These are phyloP conservation scores for Torymus aiolomorphi DNA, from an alignment of 2,888 invertebrate genomes.

Conservation along the genomic window DNA sequence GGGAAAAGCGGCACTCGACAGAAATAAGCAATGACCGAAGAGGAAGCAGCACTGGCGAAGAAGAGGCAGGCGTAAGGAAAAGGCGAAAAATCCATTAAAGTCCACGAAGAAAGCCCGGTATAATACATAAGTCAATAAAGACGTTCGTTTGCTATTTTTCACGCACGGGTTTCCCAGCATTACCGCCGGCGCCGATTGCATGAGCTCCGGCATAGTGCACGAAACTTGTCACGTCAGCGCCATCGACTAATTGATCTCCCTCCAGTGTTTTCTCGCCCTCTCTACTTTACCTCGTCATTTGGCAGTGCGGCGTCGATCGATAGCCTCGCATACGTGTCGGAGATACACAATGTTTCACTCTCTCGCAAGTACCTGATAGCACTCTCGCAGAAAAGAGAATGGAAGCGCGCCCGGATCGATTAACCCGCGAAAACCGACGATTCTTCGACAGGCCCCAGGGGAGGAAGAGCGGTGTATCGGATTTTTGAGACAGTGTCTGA, in stretches of 20 bases:
- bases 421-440: constrained; percentile 23
- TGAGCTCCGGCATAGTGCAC: background rate
- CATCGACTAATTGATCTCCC: constrained; percentile 58
- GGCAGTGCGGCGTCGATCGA: background rate
- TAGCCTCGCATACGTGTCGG: constrained; percentile 3
- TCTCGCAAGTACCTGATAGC: background rate
- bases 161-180: background rate
- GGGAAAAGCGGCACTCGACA: too few species aligned
- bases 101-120: constrained; percentile 5
- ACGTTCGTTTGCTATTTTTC: constrained; percentile 41
- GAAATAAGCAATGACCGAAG: too few species aligned
- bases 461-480: background rate
- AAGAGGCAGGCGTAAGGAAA: background rate
- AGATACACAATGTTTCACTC: background rate
- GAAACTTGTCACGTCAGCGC: constrained; percentile 61
- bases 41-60: too few species aligned
- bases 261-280: background rate
- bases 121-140: constrained; percentile 44
- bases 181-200: background rate
- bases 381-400: background rate
- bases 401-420: background rate
- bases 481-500: background rate
- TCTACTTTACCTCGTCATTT: background rate
- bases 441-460: background rate
- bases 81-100: constrained; percentile 39